Evolutionary conservation across 2,797 vertebrate genomes (phyloP).

Genomic region (Hapalemur alaotrensis): DNA sequence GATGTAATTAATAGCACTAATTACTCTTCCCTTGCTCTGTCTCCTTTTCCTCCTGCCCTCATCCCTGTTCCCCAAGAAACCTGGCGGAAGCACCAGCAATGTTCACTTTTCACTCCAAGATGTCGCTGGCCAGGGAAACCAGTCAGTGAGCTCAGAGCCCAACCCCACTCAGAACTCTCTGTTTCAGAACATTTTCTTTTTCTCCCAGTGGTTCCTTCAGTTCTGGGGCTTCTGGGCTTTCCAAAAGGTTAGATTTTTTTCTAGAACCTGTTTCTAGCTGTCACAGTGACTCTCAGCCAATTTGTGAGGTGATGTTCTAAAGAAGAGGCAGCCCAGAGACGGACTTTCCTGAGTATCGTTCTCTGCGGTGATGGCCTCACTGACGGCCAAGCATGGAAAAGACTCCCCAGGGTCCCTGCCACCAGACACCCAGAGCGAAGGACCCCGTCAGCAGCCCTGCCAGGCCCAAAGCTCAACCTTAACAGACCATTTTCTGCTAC

Average conservation of each 20-base stretch:
- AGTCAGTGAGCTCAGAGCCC: neutral
- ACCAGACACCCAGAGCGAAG: neutral
- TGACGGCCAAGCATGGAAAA: neutral
- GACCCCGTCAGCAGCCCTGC: neutral
- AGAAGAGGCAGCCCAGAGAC: neutral
- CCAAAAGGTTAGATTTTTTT: constrained; percentile 1
- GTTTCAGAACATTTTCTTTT: neutral
- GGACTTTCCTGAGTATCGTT: neutral
- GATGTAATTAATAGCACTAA: constrained; percentile 77
- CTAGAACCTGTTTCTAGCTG: neutral
- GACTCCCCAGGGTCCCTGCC: neutral
- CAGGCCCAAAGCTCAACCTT: neutral
- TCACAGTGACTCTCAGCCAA: neutral
- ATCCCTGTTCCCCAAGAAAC: neutral
- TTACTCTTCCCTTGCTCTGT: constrained; percentile 52
- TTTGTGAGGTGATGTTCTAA: neutral
- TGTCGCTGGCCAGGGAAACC: neutral
- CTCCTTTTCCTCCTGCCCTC: constrained; percentile 25
- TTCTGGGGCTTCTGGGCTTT: neutral
- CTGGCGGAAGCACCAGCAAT: neutral
- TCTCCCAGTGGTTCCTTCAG: neutral
- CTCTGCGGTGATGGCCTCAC: neutral
- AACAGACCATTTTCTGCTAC: neutral
- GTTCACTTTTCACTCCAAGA: neutral
- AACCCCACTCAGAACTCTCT: neutral